Evolutionary conservation across 2,888 invertebrate genomes (phyloP), one percentile per base, ranked within the genome.

Genomic region (Campopleginae sp.): DNA sequence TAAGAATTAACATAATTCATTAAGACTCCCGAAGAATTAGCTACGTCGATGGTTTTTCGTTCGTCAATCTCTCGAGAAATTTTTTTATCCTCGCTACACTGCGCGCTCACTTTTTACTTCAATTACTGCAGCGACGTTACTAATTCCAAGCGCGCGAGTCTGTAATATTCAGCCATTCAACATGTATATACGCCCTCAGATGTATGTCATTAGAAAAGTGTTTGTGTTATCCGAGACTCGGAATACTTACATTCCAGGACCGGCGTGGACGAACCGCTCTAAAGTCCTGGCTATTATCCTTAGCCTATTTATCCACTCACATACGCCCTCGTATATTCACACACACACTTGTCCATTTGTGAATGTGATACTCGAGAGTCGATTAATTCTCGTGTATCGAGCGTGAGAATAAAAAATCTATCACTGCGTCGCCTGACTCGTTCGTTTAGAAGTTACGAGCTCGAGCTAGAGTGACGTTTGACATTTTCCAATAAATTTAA

Each of bases 361-460:
- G 14, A 66, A 66, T 66, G 66, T 66, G 38, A 66, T 66, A 44
- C 33, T 61, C 33, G 19, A 63, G 58, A 48, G 61, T 79, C 61
- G 63, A 79, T 38, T 78, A 19, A 70, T 31, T 71, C 46, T 63
- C 79, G n/a, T 79, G 70, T 61, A 31, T 19, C 68, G 70, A 77
- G 54, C 88, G 87, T 87, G 90, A 87, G 89, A 88, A 87, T 85
- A 85, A 89, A 86, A 75, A 74, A 80, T 84, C 77, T 87, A 88
- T 88, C 84, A 80, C 88, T 87, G 86, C 87, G 54, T 58, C 61
- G 31, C 27, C 61, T 61, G n/a, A 27, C 44, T 71, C n/a, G 42
- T 31, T 61, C n/a, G 44, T 58, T 51, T 19, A n/a, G 4, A 19
- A 71, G 31, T 71, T 33, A 31, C 19, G 74, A 42, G 31, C 27